Conservation (phyloP, 1,140 invertebrate species). For the Atopsyche davidsoni region DNA sequence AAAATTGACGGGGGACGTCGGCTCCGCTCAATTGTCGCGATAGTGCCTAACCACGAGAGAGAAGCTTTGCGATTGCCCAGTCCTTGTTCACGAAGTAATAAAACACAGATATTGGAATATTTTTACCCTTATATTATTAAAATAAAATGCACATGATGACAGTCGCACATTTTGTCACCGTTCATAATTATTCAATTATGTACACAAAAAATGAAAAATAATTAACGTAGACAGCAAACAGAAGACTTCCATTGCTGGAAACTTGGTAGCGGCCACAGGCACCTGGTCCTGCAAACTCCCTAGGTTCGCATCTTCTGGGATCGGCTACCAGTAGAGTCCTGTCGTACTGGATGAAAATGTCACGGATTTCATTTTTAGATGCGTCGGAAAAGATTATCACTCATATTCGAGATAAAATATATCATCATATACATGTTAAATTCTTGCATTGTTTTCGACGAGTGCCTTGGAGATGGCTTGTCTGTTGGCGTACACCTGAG, state of each 20-base stretch:
- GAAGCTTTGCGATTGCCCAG: too few species aligned
- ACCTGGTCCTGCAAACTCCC: conserved; percentile 99
- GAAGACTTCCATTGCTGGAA: conserved; percentile 6
- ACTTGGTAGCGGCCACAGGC: conserved; percentile 96
- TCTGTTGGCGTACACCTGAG: conserved; percentile 97
- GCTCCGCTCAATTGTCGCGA: too few species aligned
- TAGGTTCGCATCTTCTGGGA: conserved; percentile 96
- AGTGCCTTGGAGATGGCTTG: conserved; percentile 97
- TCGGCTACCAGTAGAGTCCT: conserved; percentile 96
- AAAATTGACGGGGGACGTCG: too few species aligned
- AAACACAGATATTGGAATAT: not conserved
- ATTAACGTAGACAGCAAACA: not conserved
- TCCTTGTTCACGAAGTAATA: not conserved
- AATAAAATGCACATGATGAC: conserved; percentile 23
- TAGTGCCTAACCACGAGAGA: too few species aligned
- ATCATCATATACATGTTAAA: conserved; percentile 20
- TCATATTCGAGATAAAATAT: conserved; percentile 29
- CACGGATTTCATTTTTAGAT: conserved; percentile 98
- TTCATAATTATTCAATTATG: not conserved
- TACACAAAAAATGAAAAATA: not conserved
- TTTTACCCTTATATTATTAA: conserved; percentile 23
- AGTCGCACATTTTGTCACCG: not conserved
- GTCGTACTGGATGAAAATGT: conserved; percentile 96
- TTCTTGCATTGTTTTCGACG: too few species aligned
- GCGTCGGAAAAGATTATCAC: conserved; percentile 68